Base-by-base conservation (phyloP, 2,113 vertebrate species). In the Fulmarus glacialis region DNA sequence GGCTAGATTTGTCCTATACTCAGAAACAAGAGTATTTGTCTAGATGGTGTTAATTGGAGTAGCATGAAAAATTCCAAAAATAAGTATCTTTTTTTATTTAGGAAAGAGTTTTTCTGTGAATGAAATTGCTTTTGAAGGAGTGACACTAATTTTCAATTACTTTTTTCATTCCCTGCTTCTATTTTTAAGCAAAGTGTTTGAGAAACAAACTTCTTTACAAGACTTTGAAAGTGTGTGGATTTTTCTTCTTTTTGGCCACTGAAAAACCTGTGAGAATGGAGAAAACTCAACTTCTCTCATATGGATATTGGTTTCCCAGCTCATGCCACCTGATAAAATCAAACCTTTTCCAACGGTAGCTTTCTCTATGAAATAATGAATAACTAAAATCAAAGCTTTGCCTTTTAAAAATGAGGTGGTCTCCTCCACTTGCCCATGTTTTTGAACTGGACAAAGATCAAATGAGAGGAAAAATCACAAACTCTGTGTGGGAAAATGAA, bases 111-210 rank as follows among this genome's bases (percentile, higher is more conserved):
- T 81, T 95, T 71, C 59, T 90, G 60, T 90, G 75, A 78, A 90
- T 36, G 17, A 88, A 89, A 92, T 70, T 52, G 59, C 50, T 95
- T 89, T 90, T 74, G 79, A 93, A 87, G 38, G 56, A 89, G 10
- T 89, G 80, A 87, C 34, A 55, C 32, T 91, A 90, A 84, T 95
- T 95, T 95, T 92, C 74, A 70, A 36, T 42, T 77, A 36, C 36
- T 42, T 64, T 97, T 89, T 66, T 66, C 34, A 55, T 87, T 88
- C 45, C 20, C 15, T 63, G 59, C 10, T 94, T 89, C 82, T 87
- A 86, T 89, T 94, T 93, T 93, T 75, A 93, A 86, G 68, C 50
- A 66, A 80, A 80, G 72, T 22, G 2, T 58, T 87, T 68, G 43
- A 73, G 38, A 86, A 93, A 32, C 42, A 81, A 78, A 67, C n/a